phyloP scores from a whole-genome alignment of 2,797 vertebrate genomes.

The Periophthalmus magnuspinnatus region DNA sequence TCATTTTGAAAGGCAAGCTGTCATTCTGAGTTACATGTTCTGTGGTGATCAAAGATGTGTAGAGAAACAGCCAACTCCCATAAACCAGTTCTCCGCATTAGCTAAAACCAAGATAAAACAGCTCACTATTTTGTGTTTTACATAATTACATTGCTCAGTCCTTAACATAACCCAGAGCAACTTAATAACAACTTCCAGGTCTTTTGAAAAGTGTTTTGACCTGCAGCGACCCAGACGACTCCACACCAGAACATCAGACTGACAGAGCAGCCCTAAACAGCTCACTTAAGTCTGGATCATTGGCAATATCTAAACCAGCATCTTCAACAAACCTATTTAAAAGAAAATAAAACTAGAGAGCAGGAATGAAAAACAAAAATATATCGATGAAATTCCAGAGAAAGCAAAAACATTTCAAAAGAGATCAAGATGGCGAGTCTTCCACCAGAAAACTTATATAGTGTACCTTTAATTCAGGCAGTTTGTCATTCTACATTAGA shows the following conservation, averaged over 20 bases:
- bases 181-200: slow-evolving; percentile 7
- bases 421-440: no score
- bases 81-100: slow-evolving; percentile 19
- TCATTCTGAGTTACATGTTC: slow-evolving; percentile 39
- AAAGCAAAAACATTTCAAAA: no score
- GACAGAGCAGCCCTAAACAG: slow-evolving; percentile 37
- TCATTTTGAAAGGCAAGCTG: neutral
- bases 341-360: slow-evolving; percentile 9
- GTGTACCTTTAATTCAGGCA: no score
- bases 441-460: no score
- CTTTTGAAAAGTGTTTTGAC: slow-evolving; percentile 35
- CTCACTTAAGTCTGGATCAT: slow-evolving; percentile 22
- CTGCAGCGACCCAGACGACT: slow-evolving; percentile 16
- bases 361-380: slow-evolving; percentile 35
- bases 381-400: slow-evolving; percentile 37
- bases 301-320: slow-evolving; percentile 17
- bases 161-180: neutral
- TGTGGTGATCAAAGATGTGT: slow-evolving; percentile 43
- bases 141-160: neutral
- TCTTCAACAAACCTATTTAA: slow-evolving; percentile 20
- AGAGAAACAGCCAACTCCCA: slow-evolving; percentile 33
- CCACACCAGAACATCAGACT: slow-evolving; percentile 33
- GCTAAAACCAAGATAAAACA: slow-evolving; percentile 10
- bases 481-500: no score
- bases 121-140: slow-evolving; percentile 1